Conservation (phyloP, 2,888 invertebrate species). For the Caenorhabditis virilis region DNA sequence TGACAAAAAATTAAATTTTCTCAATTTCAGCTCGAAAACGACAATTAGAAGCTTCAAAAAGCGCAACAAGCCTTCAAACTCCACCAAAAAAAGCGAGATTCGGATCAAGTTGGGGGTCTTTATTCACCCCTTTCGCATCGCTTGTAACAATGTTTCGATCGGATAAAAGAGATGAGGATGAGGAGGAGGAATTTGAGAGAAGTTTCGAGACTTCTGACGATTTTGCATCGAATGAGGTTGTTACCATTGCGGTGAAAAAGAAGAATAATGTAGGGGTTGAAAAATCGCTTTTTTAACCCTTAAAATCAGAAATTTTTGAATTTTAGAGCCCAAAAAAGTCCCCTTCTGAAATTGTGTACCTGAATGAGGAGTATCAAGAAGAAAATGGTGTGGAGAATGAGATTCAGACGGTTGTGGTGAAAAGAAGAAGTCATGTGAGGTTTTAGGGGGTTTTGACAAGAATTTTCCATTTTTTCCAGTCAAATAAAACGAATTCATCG, state of each 20-base stretch:
- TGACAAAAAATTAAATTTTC: not conserved
- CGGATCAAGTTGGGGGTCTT: not conserved
- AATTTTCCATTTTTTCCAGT: too few species aligned
- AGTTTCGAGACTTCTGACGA: not conserved
- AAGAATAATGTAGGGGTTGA: slow-evolving; percentile 21
- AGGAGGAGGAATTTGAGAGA: slow-evolving; percentile 3
- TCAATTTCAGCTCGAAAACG: slow-evolving; percentile 21
- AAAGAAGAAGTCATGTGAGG: too few species aligned
- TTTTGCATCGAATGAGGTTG: not conserved
- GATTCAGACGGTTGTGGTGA: too few species aligned
- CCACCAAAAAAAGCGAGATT: slow-evolving; percentile 3
- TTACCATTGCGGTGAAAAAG: not conserved
- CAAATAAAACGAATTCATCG: too few species aligned
- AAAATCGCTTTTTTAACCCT: too few species aligned
- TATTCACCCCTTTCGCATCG: not conserved
- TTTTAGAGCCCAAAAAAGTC: not conserved
- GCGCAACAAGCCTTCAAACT: not conserved
- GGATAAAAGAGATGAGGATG: not conserved
- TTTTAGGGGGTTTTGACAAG: too few species aligned
- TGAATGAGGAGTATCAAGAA: too few species aligned
- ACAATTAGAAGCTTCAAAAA: slow-evolving; percentile 9
- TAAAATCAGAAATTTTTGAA: not conserved
- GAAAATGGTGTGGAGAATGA: too few species aligned
- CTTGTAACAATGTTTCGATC: slow-evolving; percentile 8
- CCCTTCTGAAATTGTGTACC: too few species aligned